Conservation (phyloP, 2,888 invertebrate species). For the Rhyacophila evoluta region DNA sequence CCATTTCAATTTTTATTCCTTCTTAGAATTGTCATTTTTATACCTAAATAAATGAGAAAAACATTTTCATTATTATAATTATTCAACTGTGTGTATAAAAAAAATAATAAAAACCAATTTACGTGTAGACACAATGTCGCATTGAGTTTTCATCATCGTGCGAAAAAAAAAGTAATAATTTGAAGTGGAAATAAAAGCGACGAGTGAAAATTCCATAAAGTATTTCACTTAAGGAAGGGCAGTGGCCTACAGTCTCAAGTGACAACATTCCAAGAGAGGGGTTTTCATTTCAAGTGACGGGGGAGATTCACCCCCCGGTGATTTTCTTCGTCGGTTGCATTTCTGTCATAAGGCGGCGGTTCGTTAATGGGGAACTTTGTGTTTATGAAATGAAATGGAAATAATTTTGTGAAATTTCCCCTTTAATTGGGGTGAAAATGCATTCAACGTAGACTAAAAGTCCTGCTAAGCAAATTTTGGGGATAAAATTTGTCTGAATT, state of each 20-base stretch:
- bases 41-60: not conserved
- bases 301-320: not conserved
- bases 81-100: too few relatives aligned
- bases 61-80: too few relatives aligned
- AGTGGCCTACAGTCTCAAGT: not conserved
- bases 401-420: not conserved
- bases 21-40: too few relatives aligned
- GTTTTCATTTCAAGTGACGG: not conserved
- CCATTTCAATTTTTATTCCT: too few relatives aligned
- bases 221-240: not conserved
- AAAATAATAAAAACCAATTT: too few relatives aligned
- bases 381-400: conserved; percentile 15
- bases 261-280: conserved; percentile 1
- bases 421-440: conserved; percentile 14
- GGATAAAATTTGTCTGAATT: not conserved
- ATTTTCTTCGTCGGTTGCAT: conserved; percentile 4
- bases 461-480: not conserved
- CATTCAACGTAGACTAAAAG: not conserved
- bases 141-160: too few relatives aligned
- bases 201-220: not conserved
- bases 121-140: too few relatives aligned
- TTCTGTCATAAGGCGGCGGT: not conserved
- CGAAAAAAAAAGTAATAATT: too few relatives aligned
- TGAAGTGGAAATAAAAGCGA: not conserved
- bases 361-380: conserved; percentile 2